Base-by-base conservation (phyloP, 2,113 vertebrate species). In the Lagopus leucura region DNA sequence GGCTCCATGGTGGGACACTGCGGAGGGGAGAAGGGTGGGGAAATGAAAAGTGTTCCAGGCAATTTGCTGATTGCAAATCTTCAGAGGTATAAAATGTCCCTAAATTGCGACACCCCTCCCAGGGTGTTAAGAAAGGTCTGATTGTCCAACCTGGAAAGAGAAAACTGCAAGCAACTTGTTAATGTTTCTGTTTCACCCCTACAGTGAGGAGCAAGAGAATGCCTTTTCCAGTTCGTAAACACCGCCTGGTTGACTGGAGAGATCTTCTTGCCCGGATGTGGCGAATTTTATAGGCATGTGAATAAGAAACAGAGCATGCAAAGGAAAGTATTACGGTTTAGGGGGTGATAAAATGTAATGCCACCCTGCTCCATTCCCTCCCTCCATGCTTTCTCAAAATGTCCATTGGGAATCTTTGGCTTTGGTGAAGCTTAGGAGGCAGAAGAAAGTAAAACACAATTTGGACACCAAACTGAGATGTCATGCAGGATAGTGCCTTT, bases 71-170 rank as follows among this genome's bases (percentile, higher is more conserved):
- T 94, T 90, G 85, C 48, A 74, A 88, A 60, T 67, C 92, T 94
- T 96, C 90, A 93, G 95, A 90, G 91, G 70, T 90, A 94, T 90
- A 71, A 97, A 95, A 94, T 74, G 55, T 74, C 42, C 61, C 77
- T 52, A 81, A 76, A 93, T 71, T 94, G 55, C 82, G 70, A n/a
- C 5, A 43, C 79, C 30, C 42, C 47, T 47, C 65, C 34, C 48
- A 64, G 0, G 2, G 85, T 55, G 89, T 42, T 71, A 61, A 55
- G 61, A 93, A 78, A 60, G 60, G 43, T 54, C 66, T 4, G 27
- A 47, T 89, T 27, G 13, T 55, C 66, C 88, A 84, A 92, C 75
- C 86, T 95, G 79, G 75, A 91, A 91, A 50, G 73, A 96, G 84
- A 90, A 95, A 96, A 90, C 91, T 95, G 30, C 82, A 70, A 96